Evolutionary conservation across 2,888 invertebrate genomes (phyloP).

Genomic region (Lasioglossum lativentre): DNA sequence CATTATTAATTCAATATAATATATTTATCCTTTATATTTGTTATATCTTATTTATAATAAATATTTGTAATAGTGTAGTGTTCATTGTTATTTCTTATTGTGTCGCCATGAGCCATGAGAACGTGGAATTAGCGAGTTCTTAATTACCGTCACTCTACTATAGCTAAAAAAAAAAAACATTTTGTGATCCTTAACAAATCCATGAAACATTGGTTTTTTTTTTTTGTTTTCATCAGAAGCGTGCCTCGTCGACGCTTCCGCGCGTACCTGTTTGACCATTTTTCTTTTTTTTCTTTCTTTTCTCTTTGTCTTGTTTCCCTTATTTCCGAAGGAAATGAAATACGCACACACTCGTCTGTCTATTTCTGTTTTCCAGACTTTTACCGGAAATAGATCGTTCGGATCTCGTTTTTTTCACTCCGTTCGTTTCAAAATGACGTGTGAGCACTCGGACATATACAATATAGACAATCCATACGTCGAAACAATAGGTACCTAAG

Average conservation of each 20-base stretch:
- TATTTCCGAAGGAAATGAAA: constrained; percentile 36
- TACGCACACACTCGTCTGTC: constrained; percentile 28
- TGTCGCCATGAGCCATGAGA: constrained; percentile 75
- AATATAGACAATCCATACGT: constrained; percentile 67
- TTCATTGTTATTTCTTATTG: constrained; percentile 75
- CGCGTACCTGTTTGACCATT: constrained; percentile 11
- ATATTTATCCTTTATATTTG: constrained; percentile 76
- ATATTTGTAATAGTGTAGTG: constrained; percentile 76
- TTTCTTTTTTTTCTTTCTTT: background rate
- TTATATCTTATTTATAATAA: constrained; percentile 76
- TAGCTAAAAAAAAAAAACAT: constrained; percentile 68
- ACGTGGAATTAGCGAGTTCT: constrained; percentile 75
- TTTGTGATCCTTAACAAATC: constrained; percentile 64
- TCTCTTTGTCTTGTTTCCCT: constrained; percentile 8
- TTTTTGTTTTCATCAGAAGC: constrained; percentile 39
- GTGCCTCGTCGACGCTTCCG: constrained; percentile 48
- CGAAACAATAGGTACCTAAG: constrained; percentile 70
- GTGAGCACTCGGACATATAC: constrained; percentile 61
- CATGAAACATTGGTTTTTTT: constrained; percentile 53
- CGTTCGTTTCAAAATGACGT: constrained; percentile 42
- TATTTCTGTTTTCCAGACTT: constrained; percentile 27
- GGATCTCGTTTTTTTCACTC: constrained; percentile 14
- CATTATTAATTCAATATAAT: constrained; percentile 80
- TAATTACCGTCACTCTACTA: constrained; percentile 70
- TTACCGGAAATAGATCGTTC: constrained; percentile 6